Base-by-base conservation (phyloP, 1,140 invertebrate genomes). In the Sitophilus oryzae region DNA sequence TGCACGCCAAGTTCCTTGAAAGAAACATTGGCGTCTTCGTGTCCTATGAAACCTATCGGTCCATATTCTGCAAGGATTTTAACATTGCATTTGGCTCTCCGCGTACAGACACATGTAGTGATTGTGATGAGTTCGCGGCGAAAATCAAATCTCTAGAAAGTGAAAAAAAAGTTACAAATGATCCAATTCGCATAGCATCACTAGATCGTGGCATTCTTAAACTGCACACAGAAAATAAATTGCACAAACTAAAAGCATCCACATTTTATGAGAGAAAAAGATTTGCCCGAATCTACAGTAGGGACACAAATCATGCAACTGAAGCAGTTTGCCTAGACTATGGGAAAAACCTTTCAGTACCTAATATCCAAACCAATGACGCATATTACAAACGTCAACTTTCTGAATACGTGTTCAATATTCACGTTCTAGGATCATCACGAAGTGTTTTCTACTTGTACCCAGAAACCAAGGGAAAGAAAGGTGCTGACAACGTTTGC, bases 321-420 rank as follows among this genome's bases (percentile, higher is more conserved):
- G 63, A 63, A 59, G 45, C 59, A 41, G 52, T 66, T 36, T 55
- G 47, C 14, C 54, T 65, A 19, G 61, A 65, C 38, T 65, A 50
- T 47, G 30, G 23, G 30, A 62, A 62, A 56, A 66, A 65, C 46
- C 40, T 66, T 22, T 41, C 51, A 8, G 19, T 47, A 9, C 62
- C 60, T 16, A 66, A 65, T 44, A 62, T 62, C 16, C 9, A 59
- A n/a, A 66, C 61, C 9, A 67, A 64, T 38, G 62, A 66, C 35
- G 60, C 63, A 5, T 66, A 66, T 48, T 67, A 66, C 38, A 64
- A 55, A 46, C 20, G 65, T 9, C 58, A 65, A 54, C 44, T 64
- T 9, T 58, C 59, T 11, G n/a, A 61, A 21, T 64, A 56, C 47
- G 5, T 22, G 30, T 67, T 67, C 43, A 67, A 63, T 49, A 56